Base-by-base conservation (phyloP, 2,888 invertebrate genomes). In the Xylocampa areola region DNA sequence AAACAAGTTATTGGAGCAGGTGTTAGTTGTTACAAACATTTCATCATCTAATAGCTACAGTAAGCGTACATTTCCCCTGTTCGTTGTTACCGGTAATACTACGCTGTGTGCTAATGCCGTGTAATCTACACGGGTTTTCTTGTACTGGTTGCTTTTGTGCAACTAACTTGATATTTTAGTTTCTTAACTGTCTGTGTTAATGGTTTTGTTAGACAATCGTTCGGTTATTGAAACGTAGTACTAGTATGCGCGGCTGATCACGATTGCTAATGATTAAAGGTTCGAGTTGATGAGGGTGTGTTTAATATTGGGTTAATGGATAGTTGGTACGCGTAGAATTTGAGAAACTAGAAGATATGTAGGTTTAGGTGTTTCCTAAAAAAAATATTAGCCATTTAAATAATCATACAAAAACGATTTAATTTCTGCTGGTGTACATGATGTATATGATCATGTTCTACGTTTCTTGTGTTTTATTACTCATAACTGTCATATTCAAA, bases 131-230 rank as follows among this genome's bases (percentile, higher is more conserved):
- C 76, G 55, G 50, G 59, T 74, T 74, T 77, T 65, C 68, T 77
- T 61, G 70, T 73, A 64, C 55, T 51, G 35, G 48, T 54, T 73
- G 61, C 64, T 54, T 73, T 75, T 77, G 72, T 72, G 75, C 77
- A 74, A 74, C 74, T 67, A 55, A 66, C 76, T 76, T 64, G 76
- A 69, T 76, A 76, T 73, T 76, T 69, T 63, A 60, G 73, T 73
- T 68, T 68, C 65, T 69, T 58, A 54, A 63, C 40, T 43, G 51
- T 33, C 49, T 41, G 49, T 60, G 36, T 70, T 69, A 47, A 71
- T 71, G 49, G 68, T 45, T 61, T 54, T 58, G 73, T 72, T 67
- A 50, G 65, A 57, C 48, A 43, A 63, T 63, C 33, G 16, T 58
- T 48, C n/a, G 29, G 33, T 59, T 59, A 71, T 66, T 66, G 60